phyloP scores from a whole-genome alignment of 2,113 vertebrate species.

The Plestiodon gilberti region DNA sequence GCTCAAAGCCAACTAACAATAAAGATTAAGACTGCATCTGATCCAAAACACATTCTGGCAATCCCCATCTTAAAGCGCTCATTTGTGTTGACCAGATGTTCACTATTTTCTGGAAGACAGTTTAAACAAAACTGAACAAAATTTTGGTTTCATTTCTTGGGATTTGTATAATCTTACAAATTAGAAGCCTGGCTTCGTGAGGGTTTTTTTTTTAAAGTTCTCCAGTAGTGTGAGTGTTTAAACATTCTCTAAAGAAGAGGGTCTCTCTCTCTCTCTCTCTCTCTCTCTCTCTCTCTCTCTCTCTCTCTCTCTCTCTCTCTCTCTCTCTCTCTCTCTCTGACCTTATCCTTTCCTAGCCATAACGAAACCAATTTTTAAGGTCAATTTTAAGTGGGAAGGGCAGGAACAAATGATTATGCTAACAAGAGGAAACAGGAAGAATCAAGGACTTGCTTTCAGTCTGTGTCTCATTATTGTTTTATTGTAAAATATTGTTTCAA shows the following conservation, averaged over 20 bases:
- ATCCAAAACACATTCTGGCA: not conserved
- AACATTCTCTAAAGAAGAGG: not conserved
- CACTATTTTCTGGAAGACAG: not conserved
- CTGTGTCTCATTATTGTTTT: constrained; percentile 76
- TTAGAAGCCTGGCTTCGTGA: not conserved
- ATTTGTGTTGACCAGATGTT: not conserved
- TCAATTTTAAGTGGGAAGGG: constrained; percentile 61
- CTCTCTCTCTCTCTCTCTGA: not conserved
- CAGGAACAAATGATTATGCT: constrained; percentile 71
- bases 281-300: not conserved
- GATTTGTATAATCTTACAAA: not conserved
- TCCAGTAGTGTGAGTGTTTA: not conserved
- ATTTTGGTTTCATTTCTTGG: not conserved
- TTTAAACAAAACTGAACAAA: not conserved
- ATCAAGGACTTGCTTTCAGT: constrained; percentile 70
- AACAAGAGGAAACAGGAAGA: constrained; percentile 77
- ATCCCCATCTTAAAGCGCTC: not conserved
- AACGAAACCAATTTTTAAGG: constrained; percentile 20
- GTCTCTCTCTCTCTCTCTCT: not conserved
- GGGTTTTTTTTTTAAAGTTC: not conserved
- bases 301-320: not conserved
- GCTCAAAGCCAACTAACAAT: not conserved
- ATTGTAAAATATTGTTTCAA: constrained; percentile 74
- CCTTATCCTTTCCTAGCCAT: constrained; percentile 28
- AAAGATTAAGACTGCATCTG: not conserved